These are phyloP conservation scores for Lagenorhynchus albirostris DNA, from an alignment of 2,113 vertebrate species.

Conservation along the genomic window DNA sequence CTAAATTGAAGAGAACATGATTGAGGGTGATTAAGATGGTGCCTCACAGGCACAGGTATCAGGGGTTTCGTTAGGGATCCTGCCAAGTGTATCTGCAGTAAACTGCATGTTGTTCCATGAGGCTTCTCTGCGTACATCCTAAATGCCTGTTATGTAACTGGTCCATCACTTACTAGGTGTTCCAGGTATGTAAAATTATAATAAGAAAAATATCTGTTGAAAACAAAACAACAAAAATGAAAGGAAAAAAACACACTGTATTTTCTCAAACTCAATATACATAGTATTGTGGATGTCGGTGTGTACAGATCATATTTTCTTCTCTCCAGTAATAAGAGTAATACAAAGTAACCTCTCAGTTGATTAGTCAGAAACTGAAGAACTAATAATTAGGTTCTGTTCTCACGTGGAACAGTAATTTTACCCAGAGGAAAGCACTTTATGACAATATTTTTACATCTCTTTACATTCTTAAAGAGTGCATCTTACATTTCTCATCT, in stretches of 20 bases:
- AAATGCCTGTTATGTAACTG: background rate
- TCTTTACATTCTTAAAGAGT: background rate
- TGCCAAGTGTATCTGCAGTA: background rate
- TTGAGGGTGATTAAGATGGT: background rate
- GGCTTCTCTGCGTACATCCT: background rate
- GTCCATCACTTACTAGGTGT: background rate
- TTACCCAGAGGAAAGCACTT: background rate
- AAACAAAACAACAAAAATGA: background rate
- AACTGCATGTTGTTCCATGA: background rate
- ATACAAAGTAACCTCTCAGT: background rate
- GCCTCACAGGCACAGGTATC: background rate
- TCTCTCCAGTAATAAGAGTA: background rate
- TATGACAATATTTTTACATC: background rate
- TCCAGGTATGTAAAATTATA: background rate
- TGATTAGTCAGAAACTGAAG: background rate
- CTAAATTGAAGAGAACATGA: background rate
- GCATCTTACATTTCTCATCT: background rate
- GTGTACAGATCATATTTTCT: background rate
- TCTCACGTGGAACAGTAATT: background rate
- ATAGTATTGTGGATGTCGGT: background rate
- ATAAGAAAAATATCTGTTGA: background rate
- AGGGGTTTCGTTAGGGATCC: background rate
- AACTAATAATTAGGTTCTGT: background rate
- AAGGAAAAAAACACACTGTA: background rate
- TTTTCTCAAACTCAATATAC: background rate